Conservation (phyloP, 1,140 invertebrate species). For the Drosophila orena region DNA sequence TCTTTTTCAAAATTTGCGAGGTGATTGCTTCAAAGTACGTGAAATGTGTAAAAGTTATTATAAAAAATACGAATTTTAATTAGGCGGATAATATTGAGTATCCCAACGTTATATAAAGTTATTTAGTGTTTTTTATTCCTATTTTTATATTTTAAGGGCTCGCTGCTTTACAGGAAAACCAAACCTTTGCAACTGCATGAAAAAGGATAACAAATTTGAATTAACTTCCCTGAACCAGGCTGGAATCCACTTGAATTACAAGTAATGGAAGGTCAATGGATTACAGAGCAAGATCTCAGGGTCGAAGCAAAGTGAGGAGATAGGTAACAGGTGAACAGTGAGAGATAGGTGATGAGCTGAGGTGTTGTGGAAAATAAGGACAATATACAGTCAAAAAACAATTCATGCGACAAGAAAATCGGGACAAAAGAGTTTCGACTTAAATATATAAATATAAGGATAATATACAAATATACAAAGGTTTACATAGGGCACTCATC, state of each 20-base stretch:
- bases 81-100: too few species aligned
- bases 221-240: conserved; percentile 78
- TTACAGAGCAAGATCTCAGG: conserved; percentile 44
- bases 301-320: conserved; percentile 28
- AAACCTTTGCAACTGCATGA: conserved; percentile 23
- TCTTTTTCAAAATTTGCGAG: too few species aligned
- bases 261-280: conserved; percentile 49
- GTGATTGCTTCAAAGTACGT: too few species aligned
- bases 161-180: not conserved
- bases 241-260: conserved; percentile 80
- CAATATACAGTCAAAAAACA: conserved; percentile 48
- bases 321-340: conserved; percentile 25
- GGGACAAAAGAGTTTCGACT: conserved; percentile 46
- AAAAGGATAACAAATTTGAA: conserved; percentile 68
- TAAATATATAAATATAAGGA: conserved; percentile 7
- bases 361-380: conserved; percentile 10
- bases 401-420: conserved; percentile 43
- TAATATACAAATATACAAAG: conserved; percentile 37
- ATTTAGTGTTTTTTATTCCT: too few species aligned
- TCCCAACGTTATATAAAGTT: too few species aligned
- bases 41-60: too few species aligned
- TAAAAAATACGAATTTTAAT: too few species aligned
- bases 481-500: conserved; percentile 28
- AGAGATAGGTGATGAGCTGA: conserved; percentile 10
- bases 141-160: not conserved